Base-by-base conservation (phyloP, 1,140 invertebrate species). In the Aphelinus atriplicis region DNA sequence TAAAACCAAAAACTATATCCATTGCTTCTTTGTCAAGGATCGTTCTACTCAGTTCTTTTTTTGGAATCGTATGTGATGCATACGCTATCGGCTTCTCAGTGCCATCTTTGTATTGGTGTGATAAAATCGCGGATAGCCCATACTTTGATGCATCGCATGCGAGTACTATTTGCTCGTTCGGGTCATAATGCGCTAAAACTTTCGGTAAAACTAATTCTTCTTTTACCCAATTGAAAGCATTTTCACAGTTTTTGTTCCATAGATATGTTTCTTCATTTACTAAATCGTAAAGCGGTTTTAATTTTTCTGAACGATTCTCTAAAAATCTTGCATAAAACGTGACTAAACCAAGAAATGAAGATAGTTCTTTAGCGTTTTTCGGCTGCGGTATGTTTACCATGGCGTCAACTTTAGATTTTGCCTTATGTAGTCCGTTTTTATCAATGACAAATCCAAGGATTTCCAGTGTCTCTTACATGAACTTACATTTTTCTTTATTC, bases 401-500 rank as follows among this genome's bases (percentile, higher is more conserved):
- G 69, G 78, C 62, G 2, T 81, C 45, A 65, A 81, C 63, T 73
- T 82, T 82, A 4, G 78, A 72, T 4, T 77, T 73, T 7, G 68
- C 71, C 71, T 78, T 82, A n/a, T 80, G 74, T 45, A 83, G 60
- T 0, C 82, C 82, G 62, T 77, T 58, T 58, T 79, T 80, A 66
- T 75, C 76, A 50, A 81, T 80, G 1, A 63, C 67, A 70, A 70
- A 77, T 4, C 79, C 82, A 58, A 83, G 68, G 66, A 79, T 80
- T 60, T 75, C 60, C 2, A 83, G 61, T 1, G 62, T 71, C 9
- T 77, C 57, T 78, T 79, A 55, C 0, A 85, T 81, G 74, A 85
- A 84, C 9, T 71, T 58, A 50, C 72, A 78, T 61, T 81, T 79
- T 2, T 51, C 53, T 0, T 65, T 4, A n/a, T 75, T 77, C 5